phyloP scores from a whole-genome alignment of 2,113 vertebrate genomes.

The Callipepla squamata region DNA sequence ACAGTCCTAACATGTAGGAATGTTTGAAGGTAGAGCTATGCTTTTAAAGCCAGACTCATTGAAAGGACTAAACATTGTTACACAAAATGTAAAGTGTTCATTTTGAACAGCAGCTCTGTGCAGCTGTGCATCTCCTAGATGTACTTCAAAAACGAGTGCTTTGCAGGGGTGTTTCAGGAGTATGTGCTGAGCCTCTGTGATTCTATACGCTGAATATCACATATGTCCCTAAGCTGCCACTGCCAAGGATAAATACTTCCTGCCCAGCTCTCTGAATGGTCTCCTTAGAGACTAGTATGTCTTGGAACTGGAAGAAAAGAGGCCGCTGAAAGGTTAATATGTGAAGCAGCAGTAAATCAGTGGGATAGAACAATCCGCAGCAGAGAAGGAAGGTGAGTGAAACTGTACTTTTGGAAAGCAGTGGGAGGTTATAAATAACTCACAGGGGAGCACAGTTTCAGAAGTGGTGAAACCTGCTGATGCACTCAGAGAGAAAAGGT shows the following conservation, averaged over 20 bases:
- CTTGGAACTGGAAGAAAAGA: background rate
- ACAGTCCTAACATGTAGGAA: background rate
- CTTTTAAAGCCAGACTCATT: background rate
- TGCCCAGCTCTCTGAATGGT: background rate
- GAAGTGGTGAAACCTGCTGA: slow-evolving; percentile 16
- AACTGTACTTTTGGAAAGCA: background rate
- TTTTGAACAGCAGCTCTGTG: background rate
- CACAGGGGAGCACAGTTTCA: background rate
- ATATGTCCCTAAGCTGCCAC: background rate
- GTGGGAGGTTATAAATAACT: slow-evolving; percentile 23
- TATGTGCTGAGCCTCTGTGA: background rate
- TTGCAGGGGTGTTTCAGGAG: background rate
- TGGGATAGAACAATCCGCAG: background rate
- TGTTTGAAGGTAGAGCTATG: background rate
- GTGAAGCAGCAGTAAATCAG: background rate
- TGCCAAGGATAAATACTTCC: background rate
- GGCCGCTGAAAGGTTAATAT: background rate
- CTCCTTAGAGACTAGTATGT: background rate
- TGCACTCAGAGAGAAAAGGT: background rate
- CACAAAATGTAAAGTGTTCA: background rate
- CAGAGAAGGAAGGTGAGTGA: background rate
- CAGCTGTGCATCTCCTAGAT: background rate
- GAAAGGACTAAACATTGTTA: background rate
- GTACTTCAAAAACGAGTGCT: background rate
- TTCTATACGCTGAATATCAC: background rate